Evolutionary conservation across 2,113 vertebrate genomes (phyloP), one percentile per base, ranked within the genome.

Genomic region (Eleginops maclovinus): DNA sequence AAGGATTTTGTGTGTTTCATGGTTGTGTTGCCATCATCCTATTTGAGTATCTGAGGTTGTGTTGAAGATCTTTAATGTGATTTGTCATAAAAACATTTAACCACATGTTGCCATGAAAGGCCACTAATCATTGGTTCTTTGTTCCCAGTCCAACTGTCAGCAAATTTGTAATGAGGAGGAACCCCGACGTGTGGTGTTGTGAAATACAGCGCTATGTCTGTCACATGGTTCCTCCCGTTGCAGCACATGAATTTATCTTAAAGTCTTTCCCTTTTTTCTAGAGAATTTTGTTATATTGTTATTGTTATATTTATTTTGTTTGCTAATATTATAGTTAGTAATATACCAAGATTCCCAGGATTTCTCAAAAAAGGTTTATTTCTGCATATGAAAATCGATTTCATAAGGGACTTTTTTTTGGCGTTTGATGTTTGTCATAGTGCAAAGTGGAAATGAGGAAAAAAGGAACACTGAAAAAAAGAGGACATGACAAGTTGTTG

Each of bases 191-290:
- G 67, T 6, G 22, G 14, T 63, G 62, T 95, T 94, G 89, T 84
- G 91, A 91, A 93, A 94, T 41, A 14, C 12, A 46, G 66, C 54
- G 16, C 40, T 59, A 5, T 47, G 63, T 86, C 62, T 67, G 84
- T 95, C 94, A 94, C 92, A 93, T 94, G 92, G 16, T 60, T 28
- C 22, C 67, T 44, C 16, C 50, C 22, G 47, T 31, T 81, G 49
- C 49, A 78, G 76, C 75, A 50, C 61, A 72, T 47, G 26, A 69
- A 58, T 15, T n/a, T 71, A 49, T 83, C 21, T 53, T 28, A 70
- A 44, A 50, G 14, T 73, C 22, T 75, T 88, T 88, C 87, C 81
- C 72, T 72, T 87, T 90, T 81, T 56, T 16, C 3, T 26, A 24
- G 4, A 13, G 19, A 22, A 43, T 71, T 88, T 83, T 62, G 54